A percentile compares a stretch with the other conserved stretches of the same genome.
Conservation (phyloP, 30 jellyfish, hydroid and myxozoan genomes). For the Cassiopea andromeda region DNA sequence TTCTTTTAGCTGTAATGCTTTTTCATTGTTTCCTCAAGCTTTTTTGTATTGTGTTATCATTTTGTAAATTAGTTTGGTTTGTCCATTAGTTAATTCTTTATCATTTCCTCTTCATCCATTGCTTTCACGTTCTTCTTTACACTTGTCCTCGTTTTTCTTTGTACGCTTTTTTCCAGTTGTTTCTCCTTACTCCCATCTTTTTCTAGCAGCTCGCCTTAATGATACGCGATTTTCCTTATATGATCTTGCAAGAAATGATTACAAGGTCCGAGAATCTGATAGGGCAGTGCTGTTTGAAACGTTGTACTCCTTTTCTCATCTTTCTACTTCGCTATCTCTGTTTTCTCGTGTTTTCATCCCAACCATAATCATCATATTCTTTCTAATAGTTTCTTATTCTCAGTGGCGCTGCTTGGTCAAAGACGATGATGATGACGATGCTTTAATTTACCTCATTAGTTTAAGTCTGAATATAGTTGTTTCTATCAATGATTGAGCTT, state of each 20-base stretch:
- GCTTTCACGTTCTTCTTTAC: not conserved
- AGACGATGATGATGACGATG: constrained; percentile 41
- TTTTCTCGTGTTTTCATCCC: not conserved
- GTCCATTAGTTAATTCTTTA: not conserved
- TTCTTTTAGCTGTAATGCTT: too few relatives aligned
- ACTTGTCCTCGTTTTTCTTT: not conserved
- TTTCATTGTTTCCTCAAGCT: too few relatives aligned
- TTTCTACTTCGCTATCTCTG: not conserved
- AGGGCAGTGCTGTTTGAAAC: not conserved
- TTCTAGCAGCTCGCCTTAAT: constrained; percentile 1
- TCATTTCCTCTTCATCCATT: not conserved
- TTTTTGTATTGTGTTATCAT: too few relatives aligned
- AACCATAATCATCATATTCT: not conserved
- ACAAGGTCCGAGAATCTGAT: constrained; percentile 75
- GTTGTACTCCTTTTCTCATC: not conserved
- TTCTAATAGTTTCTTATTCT: not conserved
- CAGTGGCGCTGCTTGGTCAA: not conserved
- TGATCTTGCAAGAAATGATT: constrained; percentile 73
- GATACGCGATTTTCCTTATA: constrained; percentile 76
- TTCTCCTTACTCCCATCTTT: not conserved
- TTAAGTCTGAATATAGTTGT: constrained; percentile 25
- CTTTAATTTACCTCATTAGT: constrained; percentile 35
- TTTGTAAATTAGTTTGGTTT: too few relatives aligned
- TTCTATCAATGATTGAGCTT: not conserved
- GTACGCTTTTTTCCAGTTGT: not conserved